Evolutionary conservation across 2,797 vertebrate genomes (phyloP).

Genomic region (Glyptemys insculpta): DNA sequence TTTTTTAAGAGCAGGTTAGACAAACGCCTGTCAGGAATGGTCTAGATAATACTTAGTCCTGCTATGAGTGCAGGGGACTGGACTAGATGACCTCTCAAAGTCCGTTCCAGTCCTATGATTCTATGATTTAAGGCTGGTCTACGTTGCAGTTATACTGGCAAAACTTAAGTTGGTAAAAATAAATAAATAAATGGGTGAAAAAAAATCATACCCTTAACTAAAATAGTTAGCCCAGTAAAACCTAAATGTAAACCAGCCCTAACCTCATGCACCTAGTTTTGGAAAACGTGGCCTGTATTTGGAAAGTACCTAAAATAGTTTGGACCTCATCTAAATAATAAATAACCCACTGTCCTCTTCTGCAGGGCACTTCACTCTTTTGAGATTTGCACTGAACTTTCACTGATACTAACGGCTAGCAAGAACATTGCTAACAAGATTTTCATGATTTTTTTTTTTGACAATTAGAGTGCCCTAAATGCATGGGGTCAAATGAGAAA

Average conservation of each 20-base stretch:
- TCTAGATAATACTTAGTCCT: too few species aligned
- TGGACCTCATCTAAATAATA: not conserved
- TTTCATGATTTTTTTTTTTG: constrained; percentile 19
- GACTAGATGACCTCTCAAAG: too few species aligned
- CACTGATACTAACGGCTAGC: not conserved
- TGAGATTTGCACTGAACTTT: not conserved
- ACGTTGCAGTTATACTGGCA: too few species aligned
- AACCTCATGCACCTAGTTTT: not conserved
- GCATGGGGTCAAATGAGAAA: not conserved
- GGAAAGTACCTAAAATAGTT: not conserved
- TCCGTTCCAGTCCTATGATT: too few species aligned
- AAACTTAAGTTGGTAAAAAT: too few species aligned
- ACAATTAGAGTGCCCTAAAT: constrained; percentile 15
- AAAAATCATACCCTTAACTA: too few species aligned
- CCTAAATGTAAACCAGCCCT: not conserved
- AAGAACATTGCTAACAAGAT: not conserved
- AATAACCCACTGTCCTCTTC: not conserved
- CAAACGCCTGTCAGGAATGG: too few species aligned
- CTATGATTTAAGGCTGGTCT: too few species aligned
- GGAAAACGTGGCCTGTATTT: not conserved
- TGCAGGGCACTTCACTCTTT: not conserved
- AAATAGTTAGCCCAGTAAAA: not conserved
- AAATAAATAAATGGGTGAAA: too few species aligned
- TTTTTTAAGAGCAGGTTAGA: too few species aligned
- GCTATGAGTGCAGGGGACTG: too few species aligned